These are phyloP conservation scores for Lobophora halterata DNA, from an alignment of 2,888 invertebrate genomes.

Conservation along the genomic window DNA sequence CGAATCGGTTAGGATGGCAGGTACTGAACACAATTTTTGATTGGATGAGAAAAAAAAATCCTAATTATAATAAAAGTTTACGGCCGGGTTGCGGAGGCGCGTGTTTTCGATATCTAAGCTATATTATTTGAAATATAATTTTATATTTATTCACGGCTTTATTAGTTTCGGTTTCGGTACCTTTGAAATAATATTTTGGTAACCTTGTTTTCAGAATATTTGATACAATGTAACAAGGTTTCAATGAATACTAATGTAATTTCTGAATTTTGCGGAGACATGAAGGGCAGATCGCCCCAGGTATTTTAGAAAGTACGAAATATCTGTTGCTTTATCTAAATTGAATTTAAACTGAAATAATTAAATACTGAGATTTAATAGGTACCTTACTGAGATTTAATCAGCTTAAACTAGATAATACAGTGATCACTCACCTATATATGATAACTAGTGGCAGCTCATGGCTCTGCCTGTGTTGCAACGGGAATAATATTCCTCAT, in stretches of 20 bases:
- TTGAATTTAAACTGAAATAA: conserved; percentile 9
- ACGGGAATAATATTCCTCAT: no score
- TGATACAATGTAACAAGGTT: conserved; percentile 9
- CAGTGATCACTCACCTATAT: no score
- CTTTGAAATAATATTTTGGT: conserved; percentile 8
- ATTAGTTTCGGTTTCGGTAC: conserved; percentile 4
- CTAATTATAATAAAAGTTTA: no score
- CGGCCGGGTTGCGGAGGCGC: no score
- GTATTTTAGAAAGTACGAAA: conserved; percentile 3
- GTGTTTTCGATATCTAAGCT: neutral
- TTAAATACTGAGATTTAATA: no score
- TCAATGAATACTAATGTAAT: conserved; percentile 24
- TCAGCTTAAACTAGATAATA: no score
- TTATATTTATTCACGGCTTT: conserved; percentile 4
- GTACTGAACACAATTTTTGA: conserved; percentile 10
- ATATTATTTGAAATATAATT: neutral
- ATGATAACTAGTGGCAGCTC: no score
- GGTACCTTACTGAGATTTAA: no score
- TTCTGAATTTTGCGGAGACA: conserved; percentile 15
- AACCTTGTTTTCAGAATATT: conserved; percentile 7
- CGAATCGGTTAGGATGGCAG: conserved; percentile 15
- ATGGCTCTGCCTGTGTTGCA: no score
- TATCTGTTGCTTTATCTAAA: conserved; percentile 10
- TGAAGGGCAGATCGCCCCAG: conserved; percentile 6
- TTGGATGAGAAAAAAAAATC: conserved; percentile 12